Base-by-base conservation (phyloP, 2,888 invertebrate genomes). In the Hoplodrina blanda region DNA sequence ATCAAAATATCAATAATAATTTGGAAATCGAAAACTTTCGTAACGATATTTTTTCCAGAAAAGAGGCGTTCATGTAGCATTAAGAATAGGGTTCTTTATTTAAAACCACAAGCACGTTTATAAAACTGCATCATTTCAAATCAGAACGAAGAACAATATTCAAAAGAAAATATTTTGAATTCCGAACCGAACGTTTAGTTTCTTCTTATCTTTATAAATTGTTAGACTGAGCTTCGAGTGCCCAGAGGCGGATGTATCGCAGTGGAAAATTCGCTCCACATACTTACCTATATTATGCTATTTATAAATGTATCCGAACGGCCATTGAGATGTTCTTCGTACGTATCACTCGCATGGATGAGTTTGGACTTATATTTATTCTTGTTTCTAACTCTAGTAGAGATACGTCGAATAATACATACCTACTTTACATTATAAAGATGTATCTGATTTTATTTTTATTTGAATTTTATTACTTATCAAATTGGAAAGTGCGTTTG, bases 251-350 rank as follows among this genome's bases (percentile, higher is more conserved):
- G 69, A 81, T 84, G 78, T 79, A 80, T 76, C 66, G 64, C 77
- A 73, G 78, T 81, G 83, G 86, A 85, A 86, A 85, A 86, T 85
- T 79, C 77, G 69, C 78, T 81, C 69, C 72, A 78, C 81, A 81
- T 78, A 81, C 25, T 2, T 25, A 25, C 25, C 25, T 25, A 25
- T 78, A 73, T 60, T 55, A 73, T 69, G 69, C 75, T 86, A 84
- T 85, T 84, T 85, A 80, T 86, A 77, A 78, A 80, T 73, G 57
- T 62, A 67, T 74, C 50, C 63, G 63, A 77, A 80, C 72, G 78
- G 53, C 66, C 70, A 83, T 74, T 73, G 66, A 72, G 54, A 81
- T 73, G 56, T 79, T 76, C 57, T 72, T 62, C 63, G 76, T 77
- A 76, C 55, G 46, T 81, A 81, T 72, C 66, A 70, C 33, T 69